Evolutionary conservation across 2,888 invertebrate genomes (phyloP).

Genomic region (Orthosia gracilis): DNA sequence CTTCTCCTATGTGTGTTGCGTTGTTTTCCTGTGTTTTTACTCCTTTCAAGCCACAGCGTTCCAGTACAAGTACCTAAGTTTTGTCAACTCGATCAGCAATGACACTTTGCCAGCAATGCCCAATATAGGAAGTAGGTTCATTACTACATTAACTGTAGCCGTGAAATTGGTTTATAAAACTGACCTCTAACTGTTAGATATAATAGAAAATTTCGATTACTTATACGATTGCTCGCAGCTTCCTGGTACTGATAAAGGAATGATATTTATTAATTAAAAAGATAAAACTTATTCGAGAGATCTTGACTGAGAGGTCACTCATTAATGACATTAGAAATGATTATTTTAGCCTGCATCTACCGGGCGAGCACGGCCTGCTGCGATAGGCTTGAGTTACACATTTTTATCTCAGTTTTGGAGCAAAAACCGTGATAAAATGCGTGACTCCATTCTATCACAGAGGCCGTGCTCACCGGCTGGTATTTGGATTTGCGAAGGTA

Average conservation of each 20-base stretch:
- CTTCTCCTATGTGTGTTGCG: too few species aligned
- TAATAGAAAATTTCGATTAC: conserved; percentile 58
- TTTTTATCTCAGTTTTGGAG: too few species aligned
- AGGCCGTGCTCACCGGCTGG: too few species aligned
- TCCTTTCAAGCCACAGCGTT: background rate
- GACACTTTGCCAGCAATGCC: background rate
- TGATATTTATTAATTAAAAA: conserved; percentile 25
- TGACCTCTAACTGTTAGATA: conserved; percentile 59
- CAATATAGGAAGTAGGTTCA: conserved; percentile 51
- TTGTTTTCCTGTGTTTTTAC: too few species aligned
- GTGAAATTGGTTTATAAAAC: conserved; percentile 53
- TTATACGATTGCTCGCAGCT: conserved; percentile 33
- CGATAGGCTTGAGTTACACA: too few species aligned
- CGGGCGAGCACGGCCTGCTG: background rate
- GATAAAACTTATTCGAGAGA: background rate
- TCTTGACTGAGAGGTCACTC: conserved; percentile 1
- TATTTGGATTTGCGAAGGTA: background rate
- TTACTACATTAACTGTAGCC: conserved; percentile 28
- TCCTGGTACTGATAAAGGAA: conserved; percentile 35
- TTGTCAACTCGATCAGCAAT: conserved; percentile 10
- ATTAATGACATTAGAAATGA: background rate
- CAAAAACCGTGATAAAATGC: too few species aligned
- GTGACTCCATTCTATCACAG: too few species aligned
- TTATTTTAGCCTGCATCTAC: background rate
- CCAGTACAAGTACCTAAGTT: background rate